Conservation (phyloP, 2,888 invertebrate genomes). For the Sisyra terminalis region DNA sequence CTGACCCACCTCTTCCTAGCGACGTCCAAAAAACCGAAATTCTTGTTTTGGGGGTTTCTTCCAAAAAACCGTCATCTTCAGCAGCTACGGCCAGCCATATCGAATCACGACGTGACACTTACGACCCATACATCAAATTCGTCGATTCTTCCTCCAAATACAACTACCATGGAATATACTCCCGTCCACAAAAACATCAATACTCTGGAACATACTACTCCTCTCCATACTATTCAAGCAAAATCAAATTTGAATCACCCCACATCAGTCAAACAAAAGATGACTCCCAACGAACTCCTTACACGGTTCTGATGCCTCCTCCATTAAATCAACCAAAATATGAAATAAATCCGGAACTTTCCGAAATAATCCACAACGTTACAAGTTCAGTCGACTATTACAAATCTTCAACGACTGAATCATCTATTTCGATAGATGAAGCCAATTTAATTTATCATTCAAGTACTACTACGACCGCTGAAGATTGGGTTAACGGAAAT, state of each 20-base stretch:
- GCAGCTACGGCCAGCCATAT: slow-evolving; percentile 14
- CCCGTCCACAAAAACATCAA: slow-evolving; percentile 21
- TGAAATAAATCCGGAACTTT: slow-evolving; percentile 7
- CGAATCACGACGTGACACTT: slow-evolving; percentile 23
- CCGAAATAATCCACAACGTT: no score
- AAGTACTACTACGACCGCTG: slow-evolving; percentile 29
- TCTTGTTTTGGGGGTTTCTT: slow-evolving; percentile 48
- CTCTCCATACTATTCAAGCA: slow-evolving; percentile 18
- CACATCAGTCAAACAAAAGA: slow-evolving; percentile 31
- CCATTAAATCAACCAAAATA: slow-evolving; percentile 34
- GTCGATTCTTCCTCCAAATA: slow-evolving; percentile 31
- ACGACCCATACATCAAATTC: slow-evolving; percentile 30
- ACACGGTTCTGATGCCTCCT: slow-evolving; percentile 53
- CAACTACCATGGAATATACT: slow-evolving; percentile 19
- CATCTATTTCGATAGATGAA: slow-evolving; percentile 37
- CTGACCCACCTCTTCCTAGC: slow-evolving; percentile 32
- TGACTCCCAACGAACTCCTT: slow-evolving; percentile 35
- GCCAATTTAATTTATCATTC: slow-evolving; percentile 48
- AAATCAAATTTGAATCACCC: slow-evolving; percentile 27
- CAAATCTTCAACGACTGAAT: slow-evolving; percentile 16
- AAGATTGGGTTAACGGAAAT: slow-evolving; percentile 27
- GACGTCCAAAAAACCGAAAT: slow-evolving; percentile 45
- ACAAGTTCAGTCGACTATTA: no score
- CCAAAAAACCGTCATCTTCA: slow-evolving; percentile 43
- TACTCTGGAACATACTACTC: slow-evolving; percentile 27